phyloP scores from a whole-genome alignment of 1,140 invertebrate genomes.

The Spodoptera frugiperda region DNA sequence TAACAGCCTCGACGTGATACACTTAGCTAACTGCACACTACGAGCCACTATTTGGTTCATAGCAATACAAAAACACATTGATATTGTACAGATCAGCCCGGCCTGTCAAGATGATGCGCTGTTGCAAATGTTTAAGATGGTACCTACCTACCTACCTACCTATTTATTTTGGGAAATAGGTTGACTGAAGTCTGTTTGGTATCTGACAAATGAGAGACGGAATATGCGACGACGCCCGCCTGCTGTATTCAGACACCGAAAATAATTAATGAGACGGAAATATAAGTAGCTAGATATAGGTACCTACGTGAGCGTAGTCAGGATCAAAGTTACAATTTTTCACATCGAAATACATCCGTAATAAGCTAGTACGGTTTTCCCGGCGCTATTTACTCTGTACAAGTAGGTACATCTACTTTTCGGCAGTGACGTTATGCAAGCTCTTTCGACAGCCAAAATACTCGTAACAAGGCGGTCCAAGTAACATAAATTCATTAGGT shows the following conservation, averaged over 20 bases:
- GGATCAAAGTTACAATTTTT: too few species aligned
- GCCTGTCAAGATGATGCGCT: conserved; percentile 52
- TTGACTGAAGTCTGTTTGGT: conserved; percentile 57
- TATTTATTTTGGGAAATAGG: conserved; percentile 64
- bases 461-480: too few species aligned
- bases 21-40: conserved; percentile 37
- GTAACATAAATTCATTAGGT: too few species aligned
- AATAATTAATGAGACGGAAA: neutral
- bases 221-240: neutral
- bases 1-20: conserved; percentile 59
- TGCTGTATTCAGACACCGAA: neutral
- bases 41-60: conserved; percentile 17
- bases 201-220: conserved; percentile 52
- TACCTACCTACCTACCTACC: too few species aligned
- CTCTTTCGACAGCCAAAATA: too few species aligned
- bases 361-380: too few species aligned
- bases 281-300: too few species aligned
- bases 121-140: conserved; percentile 55
- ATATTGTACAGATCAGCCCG: conserved; percentile 53
- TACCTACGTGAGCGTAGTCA: too few species aligned
- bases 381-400: too few species aligned
- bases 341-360: too few species aligned
- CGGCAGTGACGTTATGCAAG: too few species aligned
- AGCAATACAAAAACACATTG: conserved; percentile 39
- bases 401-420: too few species aligned